Conservation (phyloP, 2,797 vertebrate genomes). For the Parauchenoglanis punctatus region DNA sequence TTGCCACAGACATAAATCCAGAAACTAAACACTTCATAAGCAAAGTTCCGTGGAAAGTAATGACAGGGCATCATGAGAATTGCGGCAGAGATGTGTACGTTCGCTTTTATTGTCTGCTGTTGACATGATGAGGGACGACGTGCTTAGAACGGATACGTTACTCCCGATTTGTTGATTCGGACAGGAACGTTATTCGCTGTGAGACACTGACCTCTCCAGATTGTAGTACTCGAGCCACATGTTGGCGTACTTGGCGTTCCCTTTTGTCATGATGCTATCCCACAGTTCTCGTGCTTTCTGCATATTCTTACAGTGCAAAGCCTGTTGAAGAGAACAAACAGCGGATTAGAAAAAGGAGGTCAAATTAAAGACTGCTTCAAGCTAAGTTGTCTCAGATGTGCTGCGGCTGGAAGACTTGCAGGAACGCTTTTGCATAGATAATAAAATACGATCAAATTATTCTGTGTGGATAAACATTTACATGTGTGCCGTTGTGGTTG, state of each 20-base stretch:
- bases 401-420: not conserved
- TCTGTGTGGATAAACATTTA: too few relatives aligned
- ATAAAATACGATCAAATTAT: not conserved
- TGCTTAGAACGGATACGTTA: not conserved
- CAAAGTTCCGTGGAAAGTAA: not conserved
- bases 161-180: not conserved
- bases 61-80: not conserved
- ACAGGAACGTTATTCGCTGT: too few relatives aligned
- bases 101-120: not conserved
- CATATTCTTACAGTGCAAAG: constrained; percentile 94
- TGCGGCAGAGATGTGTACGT: not conserved
- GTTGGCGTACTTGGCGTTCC: constrained; percentile 94
- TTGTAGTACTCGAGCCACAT: constrained; percentile 99
- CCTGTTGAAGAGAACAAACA: constrained; percentile 71
- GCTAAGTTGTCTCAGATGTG: not conserved
- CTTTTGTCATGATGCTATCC: constrained; percentile 97
- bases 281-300: constrained; percentile 97
- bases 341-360: not conserved
- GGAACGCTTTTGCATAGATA: not conserved
- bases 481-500: not conserved
- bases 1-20: not conserved
- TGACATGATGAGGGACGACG: not conserved
- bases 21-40: not conserved
- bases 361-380: not conserved
- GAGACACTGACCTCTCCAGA: constrained; percentile 83